Conservation (phyloP, 2,113 vertebrate species). For the Chaetodon trifascialis region DNA sequence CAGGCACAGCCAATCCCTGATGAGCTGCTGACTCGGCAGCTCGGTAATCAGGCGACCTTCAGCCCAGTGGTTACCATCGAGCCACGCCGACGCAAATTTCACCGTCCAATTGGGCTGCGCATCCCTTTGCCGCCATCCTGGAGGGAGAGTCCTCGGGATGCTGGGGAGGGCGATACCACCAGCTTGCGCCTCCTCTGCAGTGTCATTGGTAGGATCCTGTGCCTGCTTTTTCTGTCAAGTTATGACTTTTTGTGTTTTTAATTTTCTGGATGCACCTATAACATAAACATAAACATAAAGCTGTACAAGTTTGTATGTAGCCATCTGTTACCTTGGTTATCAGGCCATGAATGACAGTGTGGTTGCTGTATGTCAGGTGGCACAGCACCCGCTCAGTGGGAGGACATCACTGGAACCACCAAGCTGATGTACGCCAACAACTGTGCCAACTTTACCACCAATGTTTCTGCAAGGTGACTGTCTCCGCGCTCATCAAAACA, state of each 20-base stretch:
- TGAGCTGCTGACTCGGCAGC: conserved; percentile 93
- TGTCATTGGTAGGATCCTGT: conserved; percentile 89
- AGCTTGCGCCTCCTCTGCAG: conserved; percentile 98
- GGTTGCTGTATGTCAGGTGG: conserved; percentile 85
- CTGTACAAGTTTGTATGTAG: neutral
- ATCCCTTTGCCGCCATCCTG: conserved; percentile 96
- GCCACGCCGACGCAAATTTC: conserved; percentile 95
- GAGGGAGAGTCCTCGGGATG: conserved; percentile 93
- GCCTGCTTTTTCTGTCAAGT: neutral
- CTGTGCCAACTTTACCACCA: conserved; percentile 98
- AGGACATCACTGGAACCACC: conserved; percentile 98
- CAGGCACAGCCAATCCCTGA: conserved; percentile 97
- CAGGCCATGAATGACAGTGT: conserved; percentile 32
- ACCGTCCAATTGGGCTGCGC: conserved; percentile 94
- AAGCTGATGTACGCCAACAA: conserved; percentile 94
- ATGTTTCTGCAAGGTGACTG: conserved; percentile 96
- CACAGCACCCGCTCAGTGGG: conserved; percentile 97
- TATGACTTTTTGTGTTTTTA: neutral
- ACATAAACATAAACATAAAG: too few species aligned
- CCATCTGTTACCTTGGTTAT: neutral
- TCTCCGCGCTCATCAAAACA: neutral
- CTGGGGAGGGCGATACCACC: conserved; percentile 95
- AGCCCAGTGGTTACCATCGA: conserved; percentile 98
- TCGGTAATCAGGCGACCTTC: conserved; percentile 98
- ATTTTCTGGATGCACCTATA: neutral